phyloP scores from a whole-genome alignment of 2,888 invertebrate genomes.

The Seladonia tumulorum region DNA sequence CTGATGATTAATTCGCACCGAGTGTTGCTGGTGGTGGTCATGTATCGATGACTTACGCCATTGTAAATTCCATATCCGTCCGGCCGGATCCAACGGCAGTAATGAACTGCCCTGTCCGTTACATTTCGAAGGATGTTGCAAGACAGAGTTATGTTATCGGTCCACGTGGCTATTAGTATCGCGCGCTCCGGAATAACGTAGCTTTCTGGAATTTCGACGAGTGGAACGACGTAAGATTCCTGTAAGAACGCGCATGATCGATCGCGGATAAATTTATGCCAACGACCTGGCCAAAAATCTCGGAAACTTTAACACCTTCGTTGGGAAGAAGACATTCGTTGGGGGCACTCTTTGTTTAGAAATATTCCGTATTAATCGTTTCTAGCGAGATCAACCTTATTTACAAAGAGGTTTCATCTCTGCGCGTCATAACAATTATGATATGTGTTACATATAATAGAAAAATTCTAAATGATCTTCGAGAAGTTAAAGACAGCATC shows the following conservation, averaged over 20 bases:
- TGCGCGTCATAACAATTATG: too few relatives aligned
- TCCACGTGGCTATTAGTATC: not conserved
- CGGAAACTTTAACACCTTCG: not conserved
- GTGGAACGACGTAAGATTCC: not conserved
- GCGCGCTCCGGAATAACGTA: constrained; percentile 48
- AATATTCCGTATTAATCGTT: not conserved
- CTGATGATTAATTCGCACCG: constrained; percentile 72
- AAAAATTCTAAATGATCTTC: too few relatives aligned
- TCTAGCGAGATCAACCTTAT: too few relatives aligned
- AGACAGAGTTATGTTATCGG: constrained; percentile 52
- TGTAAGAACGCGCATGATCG: not conserved
- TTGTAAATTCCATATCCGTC: constrained; percentile 75
- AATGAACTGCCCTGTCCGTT: constrained; percentile 70
- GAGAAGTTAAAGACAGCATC: too few relatives aligned
- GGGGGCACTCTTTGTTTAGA: not conserved
- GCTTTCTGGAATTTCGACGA: constrained; percentile 53
- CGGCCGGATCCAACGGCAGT: constrained; percentile 81
- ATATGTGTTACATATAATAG: too few relatives aligned
- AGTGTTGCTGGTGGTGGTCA: constrained; percentile 50
- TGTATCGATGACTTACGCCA: constrained; percentile 62
- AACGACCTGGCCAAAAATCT: not conserved
- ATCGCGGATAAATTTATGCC: not conserved
- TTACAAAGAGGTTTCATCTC: too few relatives aligned
- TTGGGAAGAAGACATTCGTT: not conserved
- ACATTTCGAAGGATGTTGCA: constrained; percentile 72